Conservation (phyloP, 2,113 vertebrate species). For the Mungos mungo region DNA sequence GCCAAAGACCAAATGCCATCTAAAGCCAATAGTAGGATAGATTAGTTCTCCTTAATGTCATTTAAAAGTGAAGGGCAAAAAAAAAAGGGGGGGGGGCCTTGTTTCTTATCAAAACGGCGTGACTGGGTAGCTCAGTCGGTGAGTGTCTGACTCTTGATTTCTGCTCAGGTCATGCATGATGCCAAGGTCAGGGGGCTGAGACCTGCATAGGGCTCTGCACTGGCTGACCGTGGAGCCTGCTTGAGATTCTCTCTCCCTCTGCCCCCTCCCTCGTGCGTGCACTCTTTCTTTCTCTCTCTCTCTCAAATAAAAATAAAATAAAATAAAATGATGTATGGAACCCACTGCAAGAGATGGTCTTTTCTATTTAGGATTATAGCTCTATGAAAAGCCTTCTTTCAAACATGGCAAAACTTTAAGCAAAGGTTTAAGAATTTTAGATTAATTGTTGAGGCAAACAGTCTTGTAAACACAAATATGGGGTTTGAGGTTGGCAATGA, state of each 20-base stretch:
- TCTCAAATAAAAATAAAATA: not conserved
- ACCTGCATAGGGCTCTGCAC: too few species aligned
- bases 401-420: not conserved
- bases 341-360: not conserved
- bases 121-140: too few species aligned
- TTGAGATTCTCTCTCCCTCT: too few species aligned
- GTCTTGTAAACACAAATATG: not conserved
- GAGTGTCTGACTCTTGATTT: too few species aligned
- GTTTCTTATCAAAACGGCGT: not conserved
- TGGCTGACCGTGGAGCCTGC: too few species aligned
- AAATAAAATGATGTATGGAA: not conserved
- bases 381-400: not conserved
- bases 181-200: too few species aligned
- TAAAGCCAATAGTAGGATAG: not conserved
- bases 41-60: not conserved
- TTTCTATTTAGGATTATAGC: not conserved
- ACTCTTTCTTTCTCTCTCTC: too few species aligned
- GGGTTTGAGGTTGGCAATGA: not conserved
- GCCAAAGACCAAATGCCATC: not conserved
- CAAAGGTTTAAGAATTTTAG: not conserved
- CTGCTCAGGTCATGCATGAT: too few species aligned
- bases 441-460: not conserved
- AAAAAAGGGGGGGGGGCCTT: too few species aligned
- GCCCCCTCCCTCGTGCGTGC: too few species aligned
- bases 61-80: not conserved